phyloP scores from a whole-genome alignment of 2,113 vertebrate species.

The human region DNA sequence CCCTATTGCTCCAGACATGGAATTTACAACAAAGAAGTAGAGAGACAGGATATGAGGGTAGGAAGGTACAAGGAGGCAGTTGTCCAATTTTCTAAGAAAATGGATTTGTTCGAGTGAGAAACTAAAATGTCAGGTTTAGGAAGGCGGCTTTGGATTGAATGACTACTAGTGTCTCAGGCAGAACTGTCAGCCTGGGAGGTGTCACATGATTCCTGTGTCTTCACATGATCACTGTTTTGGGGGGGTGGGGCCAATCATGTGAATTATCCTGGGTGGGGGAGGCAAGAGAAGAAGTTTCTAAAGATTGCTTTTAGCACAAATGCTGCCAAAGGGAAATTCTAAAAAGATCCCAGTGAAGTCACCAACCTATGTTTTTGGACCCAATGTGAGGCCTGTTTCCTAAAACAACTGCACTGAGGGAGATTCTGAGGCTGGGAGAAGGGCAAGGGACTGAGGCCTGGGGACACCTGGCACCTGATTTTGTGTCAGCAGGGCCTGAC shows the following conservation, averaged over 20 bases:
- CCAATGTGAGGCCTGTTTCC: not conserved
- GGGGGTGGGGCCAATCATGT: constrained; percentile 36
- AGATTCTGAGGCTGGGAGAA: not conserved
- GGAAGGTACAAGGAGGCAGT: constrained; percentile 48
- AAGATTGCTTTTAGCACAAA: constrained; percentile 40
- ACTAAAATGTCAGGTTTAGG: constrained; percentile 22
- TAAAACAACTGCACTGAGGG: not conserved
- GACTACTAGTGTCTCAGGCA: constrained; percentile 1
- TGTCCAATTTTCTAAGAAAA: constrained; percentile 57
- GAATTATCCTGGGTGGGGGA: constrained; percentile 45
- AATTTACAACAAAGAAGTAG: constrained; percentile 46
- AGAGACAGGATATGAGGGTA: constrained; percentile 12
- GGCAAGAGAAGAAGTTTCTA: constrained; percentile 55
- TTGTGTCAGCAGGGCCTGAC: too few species aligned
- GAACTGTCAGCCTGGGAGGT: not conserved
- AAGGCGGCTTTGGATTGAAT: constrained; percentile 39
- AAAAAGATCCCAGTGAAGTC: constrained; percentile 60
- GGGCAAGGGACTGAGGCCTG: not conserved
- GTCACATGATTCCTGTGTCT: not conserved
- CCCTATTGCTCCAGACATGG: not conserved
- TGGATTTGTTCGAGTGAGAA: not conserved
- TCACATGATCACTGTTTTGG: not conserved
- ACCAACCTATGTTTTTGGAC: constrained; percentile 38
- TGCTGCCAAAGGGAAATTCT: constrained; percentile 57
- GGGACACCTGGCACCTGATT: not conserved